Conservation (phyloP, 2,888 invertebrate species). For the Icerya purchasi region DNA sequence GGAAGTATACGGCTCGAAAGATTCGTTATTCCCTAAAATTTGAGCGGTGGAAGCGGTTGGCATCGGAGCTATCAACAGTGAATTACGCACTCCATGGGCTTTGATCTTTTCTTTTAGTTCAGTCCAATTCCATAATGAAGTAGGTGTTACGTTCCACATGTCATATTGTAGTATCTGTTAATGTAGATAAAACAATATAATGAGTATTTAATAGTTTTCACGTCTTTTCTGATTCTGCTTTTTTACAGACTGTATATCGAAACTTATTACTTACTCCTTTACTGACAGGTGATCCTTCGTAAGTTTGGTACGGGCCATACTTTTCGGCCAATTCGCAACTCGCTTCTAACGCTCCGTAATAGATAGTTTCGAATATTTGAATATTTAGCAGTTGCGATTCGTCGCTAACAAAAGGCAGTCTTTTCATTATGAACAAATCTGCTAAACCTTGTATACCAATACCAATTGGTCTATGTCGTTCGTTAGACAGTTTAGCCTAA, state of each 20-base stretch:
- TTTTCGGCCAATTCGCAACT: conserved; percentile 80
- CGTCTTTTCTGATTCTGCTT: too few relatives aligned
- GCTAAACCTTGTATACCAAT: conserved; percentile 96
- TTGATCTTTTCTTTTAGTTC: conserved; percentile 62
- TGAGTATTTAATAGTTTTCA: too few relatives aligned
- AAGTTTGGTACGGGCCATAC: conserved; percentile 73
- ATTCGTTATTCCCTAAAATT: conserved; percentile 96
- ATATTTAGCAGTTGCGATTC: conserved; percentile 69
- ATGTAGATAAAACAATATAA: background rate
- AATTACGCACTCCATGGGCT: conserved; percentile 77
- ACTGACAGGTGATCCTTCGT: conserved; percentile 76
- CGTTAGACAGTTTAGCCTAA: conserved; percentile 43
- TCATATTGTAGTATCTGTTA: conserved; percentile 73
- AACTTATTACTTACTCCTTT: conserved; percentile 36
- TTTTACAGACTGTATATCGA: background rate
- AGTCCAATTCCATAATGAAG: conserved; percentile 75
- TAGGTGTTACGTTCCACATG: conserved; percentile 85
- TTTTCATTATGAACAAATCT: conserved; percentile 84
- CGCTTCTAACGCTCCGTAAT: conserved; percentile 88
- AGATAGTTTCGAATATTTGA: conserved; percentile 94
- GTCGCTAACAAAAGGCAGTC: conserved; percentile 76
- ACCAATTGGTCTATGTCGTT: conserved; percentile 61
- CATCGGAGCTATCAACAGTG: conserved; percentile 87
- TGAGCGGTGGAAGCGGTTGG: conserved; percentile 98
- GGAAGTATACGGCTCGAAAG: conserved; percentile 92